These are phyloP conservation scores for Drosophila hydei DNA, from an alignment of 1,140 invertebrate species.

Conservation along the genomic window DNA sequence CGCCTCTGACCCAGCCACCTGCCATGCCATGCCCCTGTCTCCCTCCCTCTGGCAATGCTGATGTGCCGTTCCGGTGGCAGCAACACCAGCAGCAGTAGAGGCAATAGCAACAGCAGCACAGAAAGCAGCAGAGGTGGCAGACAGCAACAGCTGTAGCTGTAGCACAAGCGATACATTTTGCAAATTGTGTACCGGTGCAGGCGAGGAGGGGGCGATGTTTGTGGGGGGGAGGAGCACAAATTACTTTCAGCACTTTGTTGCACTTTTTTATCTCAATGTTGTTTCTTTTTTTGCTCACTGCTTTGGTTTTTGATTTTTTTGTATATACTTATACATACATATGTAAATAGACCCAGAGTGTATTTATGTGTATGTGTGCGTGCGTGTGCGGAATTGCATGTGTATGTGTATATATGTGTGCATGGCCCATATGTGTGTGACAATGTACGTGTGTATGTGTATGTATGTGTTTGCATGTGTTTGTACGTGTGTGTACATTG, in stretches of 20 bases:
- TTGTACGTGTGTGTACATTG: slow-evolving; percentile 56
- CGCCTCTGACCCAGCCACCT: slow-evolving; percentile 41
- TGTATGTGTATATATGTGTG: slow-evolving; percentile 5
- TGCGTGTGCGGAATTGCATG: slow-evolving; percentile 13
- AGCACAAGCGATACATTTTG: slow-evolving; percentile 20
- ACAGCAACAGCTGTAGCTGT: slow-evolving; percentile 32
- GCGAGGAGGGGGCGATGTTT: background rate
- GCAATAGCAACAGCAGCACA: background rate
- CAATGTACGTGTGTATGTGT: slow-evolving; percentile 15
- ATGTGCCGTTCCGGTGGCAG: background rate
- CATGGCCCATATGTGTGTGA: slow-evolving; percentile 34
- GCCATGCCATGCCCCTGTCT: slow-evolving; percentile 8
- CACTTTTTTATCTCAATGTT: slow-evolving; percentile 73
- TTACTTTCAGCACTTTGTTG: slow-evolving; percentile 65
- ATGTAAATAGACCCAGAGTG: slow-evolving; percentile 72
- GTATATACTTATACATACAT: slow-evolving; percentile 78
- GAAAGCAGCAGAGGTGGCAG: slow-evolving; percentile 23
- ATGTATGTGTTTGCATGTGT: slow-evolving; percentile 16
- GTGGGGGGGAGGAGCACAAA: slow-evolving; percentile 3
- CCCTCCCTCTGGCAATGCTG: background rate
- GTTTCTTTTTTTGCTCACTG: slow-evolving; percentile 33
- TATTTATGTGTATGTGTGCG: slow-evolving; percentile 45
- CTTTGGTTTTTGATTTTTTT: slow-evolving; percentile 50
- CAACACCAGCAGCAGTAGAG: background rate
- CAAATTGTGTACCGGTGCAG: background rate